Evolutionary conservation across 2,113 vertebrate species (phyloP).

Genomic region (Toxostoma redivivum): DNA sequence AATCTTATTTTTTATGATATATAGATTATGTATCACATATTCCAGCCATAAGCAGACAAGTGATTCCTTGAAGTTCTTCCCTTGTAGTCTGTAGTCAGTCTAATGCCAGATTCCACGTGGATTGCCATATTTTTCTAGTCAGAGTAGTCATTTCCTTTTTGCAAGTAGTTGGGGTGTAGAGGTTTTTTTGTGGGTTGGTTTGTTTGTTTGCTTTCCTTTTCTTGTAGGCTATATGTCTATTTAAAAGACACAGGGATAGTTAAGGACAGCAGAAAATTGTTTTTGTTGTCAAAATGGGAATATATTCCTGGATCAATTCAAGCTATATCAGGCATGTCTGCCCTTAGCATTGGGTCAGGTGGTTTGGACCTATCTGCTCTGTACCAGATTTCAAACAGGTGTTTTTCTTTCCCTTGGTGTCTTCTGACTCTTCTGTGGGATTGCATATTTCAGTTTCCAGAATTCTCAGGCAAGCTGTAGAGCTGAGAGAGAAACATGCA

Average conservation of each 20-base stretch:
- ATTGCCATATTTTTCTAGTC: not conserved
- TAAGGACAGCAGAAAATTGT: not conserved
- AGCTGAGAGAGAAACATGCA: not conserved
- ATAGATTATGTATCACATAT: not conserved
- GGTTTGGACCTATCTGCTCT: not conserved
- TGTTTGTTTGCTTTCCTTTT: not conserved
- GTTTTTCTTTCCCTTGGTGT: not conserved
- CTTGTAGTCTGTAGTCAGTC: not conserved
- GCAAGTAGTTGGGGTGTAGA: not conserved
- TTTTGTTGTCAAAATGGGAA: not conserved
- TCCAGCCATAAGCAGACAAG: not conserved
- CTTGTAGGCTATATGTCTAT: not conserved
- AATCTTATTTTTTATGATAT: not conserved
- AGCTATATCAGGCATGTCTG: not conserved
- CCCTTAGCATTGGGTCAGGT: not conserved
- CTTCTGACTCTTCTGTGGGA: not conserved
- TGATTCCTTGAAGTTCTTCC: not conserved
- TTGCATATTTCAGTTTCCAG: not conserved
- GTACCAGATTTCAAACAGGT: not conserved
- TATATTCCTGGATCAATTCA: not conserved
- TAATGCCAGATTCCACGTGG: rapidly evolving
- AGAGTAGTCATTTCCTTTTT: not conserved
- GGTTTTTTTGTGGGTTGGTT: not conserved
- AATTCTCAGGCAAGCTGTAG: not conserved
- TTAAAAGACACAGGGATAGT: not conserved